Percentiles rank a stretch among this genome's conserved stretches.
Evolutionary conservation across 2,888 invertebrate species (phyloP).

Genomic region (Conomelus anceps): DNA sequence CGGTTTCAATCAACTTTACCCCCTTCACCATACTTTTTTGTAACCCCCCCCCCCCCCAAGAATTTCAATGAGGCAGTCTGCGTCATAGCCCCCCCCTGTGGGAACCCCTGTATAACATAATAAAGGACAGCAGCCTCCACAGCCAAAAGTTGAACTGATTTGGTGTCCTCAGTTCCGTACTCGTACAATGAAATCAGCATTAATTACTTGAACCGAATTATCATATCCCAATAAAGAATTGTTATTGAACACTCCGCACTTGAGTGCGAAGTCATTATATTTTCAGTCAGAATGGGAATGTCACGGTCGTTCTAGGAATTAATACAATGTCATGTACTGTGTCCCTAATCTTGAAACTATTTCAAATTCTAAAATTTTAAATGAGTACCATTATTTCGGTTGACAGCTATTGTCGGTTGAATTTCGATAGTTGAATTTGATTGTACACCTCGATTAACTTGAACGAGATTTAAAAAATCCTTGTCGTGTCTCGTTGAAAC

Average conservation of each 20-base stretch:
- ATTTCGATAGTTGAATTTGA: neutral
- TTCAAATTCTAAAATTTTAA: neutral
- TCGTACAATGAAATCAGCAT: neutral
- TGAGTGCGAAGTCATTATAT: neutral
- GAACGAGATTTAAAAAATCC: neutral
- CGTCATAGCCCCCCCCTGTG: no score
- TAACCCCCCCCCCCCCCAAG: no score
- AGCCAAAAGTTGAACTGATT: neutral
- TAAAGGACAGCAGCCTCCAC: neutral
- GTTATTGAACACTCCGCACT: neutral
- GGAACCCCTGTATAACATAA: no score
- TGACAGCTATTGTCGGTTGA: neutral
- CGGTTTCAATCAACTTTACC: no score
- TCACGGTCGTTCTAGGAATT: neutral
- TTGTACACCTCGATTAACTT: neutral
- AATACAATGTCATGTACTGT: neutral
- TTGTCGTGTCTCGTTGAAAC: neutral
- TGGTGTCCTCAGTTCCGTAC: neutral
- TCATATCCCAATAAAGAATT: neutral
- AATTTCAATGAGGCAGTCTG: no score
- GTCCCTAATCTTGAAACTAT: neutral
- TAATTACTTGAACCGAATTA: neutral
- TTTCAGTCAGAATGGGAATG: neutral
- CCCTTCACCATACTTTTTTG: no score
- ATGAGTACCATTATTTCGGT: neutral